Conservation (phyloP, 2,888 invertebrate genomes). For the Stenodema calcarata region DNA sequence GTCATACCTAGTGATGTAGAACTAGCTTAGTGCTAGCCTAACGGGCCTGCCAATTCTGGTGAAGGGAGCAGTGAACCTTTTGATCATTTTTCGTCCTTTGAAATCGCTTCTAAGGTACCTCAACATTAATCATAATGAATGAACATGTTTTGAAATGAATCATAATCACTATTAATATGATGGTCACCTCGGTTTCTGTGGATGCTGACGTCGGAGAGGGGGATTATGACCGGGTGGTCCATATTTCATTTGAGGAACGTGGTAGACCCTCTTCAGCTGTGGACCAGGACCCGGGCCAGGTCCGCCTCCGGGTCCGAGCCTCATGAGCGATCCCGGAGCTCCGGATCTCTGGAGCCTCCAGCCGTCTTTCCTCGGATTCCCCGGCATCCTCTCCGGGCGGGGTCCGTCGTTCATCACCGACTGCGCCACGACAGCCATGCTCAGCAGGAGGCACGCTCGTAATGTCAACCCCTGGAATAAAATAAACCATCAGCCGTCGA, state of each 20-base stretch:
- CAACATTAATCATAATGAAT: no score
- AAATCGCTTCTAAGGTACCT: no score
- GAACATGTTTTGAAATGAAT: no score
- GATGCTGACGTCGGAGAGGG: constrained; percentile 24
- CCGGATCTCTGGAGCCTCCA: constrained; percentile 36
- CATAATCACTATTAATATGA: no score
- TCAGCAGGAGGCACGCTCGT: not conserved
- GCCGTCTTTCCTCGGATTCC: not conserved
- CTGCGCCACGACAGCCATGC: not conserved
- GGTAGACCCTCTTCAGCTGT: constrained; percentile 12
- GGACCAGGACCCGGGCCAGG: not conserved
- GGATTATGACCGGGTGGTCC: not conserved
- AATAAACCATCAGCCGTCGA: no score
- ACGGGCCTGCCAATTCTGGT: no score
- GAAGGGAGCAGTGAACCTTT: no score
- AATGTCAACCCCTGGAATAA: constrained; percentile 11
- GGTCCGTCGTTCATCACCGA: constrained; percentile 27
- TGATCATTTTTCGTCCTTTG: no score
- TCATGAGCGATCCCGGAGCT: not conserved
- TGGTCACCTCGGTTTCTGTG: constrained; percentile 18
- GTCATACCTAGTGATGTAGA: no score
- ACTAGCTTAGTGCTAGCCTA: no score
- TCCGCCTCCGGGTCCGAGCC: not conserved
- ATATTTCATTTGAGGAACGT: not conserved
- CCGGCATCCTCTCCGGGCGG: not conserved